Percentiles rank a stretch among this genome's conserved stretches.
phyloP scores from a whole-genome alignment of 2,797 vertebrate species.

The Denticeps clupeoides region DNA sequence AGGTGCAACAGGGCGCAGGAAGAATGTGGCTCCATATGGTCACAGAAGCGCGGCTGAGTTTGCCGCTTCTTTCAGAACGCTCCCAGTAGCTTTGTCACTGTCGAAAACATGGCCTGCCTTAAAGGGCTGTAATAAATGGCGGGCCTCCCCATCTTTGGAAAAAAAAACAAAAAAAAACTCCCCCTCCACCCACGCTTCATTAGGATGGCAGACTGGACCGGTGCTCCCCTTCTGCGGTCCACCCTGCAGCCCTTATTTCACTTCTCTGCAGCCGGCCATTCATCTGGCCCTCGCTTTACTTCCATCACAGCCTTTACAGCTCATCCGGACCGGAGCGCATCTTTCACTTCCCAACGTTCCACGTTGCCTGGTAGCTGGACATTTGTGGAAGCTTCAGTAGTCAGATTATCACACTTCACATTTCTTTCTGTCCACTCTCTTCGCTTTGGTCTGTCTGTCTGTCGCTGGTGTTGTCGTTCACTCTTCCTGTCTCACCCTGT shows the following conservation, averaged over 20 bases:
- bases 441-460: too few species aligned
- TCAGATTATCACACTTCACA: too few species aligned
- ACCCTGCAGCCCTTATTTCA: background rate
- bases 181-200: background rate
- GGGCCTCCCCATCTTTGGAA: too few species aligned
- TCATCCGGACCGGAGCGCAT: background rate
- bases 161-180: too few species aligned
- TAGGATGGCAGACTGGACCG: background rate
- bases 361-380: too few species aligned
- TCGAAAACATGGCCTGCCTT: constrained; percentile 2
- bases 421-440: background rate
- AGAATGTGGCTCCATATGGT: background rate
- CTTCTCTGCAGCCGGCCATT: background rate
- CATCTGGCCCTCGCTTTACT: constrained; percentile 5
- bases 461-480: background rate
- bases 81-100: background rate
- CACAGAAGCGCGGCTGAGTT: background rate
- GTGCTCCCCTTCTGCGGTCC: background rate
- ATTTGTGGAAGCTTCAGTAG: too few species aligned
- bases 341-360: too few species aligned
- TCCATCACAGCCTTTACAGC: constrained; percentile 10
- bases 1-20: background rate
- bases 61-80: background rate
- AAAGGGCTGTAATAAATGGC: constrained; percentile 4
- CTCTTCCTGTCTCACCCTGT: background rate